Conservation (phyloP, 2,888 invertebrate genomes). For the Caenorhabditis macrosperma region DNA sequence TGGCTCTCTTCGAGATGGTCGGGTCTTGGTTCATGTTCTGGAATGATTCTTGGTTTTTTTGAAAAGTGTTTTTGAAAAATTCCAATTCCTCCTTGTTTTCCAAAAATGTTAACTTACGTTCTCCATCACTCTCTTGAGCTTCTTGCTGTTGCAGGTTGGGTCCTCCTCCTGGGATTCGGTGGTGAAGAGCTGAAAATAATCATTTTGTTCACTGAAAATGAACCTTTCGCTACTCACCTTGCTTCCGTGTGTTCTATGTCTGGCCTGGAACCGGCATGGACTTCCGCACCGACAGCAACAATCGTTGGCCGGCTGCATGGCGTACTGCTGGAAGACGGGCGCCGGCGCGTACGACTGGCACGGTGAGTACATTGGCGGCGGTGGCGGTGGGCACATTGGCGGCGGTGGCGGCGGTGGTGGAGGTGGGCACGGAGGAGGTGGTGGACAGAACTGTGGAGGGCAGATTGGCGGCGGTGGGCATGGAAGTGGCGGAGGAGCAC, state of each 20-base stretch:
- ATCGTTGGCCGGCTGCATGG: constrained; percentile 71
- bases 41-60: too few relatives aligned
- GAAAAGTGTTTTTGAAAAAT: too few relatives aligned
- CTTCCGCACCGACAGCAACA: constrained; percentile 77
- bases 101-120: constrained; percentile 63
- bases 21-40: constrained; percentile 78
- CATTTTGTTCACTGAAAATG: not conserved
- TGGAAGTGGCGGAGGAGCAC: constrained; percentile 70
- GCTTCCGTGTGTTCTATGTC: constrained; percentile 76
- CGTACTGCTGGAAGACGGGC: constrained; percentile 60
- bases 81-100: too few relatives aligned
- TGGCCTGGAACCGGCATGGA: constrained; percentile 73
- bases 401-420: constrained; percentile 76
- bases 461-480: constrained; percentile 75
- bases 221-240: constrained; percentile 46
- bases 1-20: constrained; percentile 77
- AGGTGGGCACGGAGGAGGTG: constrained; percentile 74
- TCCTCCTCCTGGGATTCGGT: constrained; percentile 71
- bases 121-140: constrained; percentile 74
- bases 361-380: constrained; percentile 63
- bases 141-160: constrained; percentile 77
- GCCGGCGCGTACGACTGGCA: constrained; percentile 57
- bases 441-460: constrained; percentile 77
- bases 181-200: constrained; percentile 62
- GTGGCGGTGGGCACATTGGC: constrained; percentile 72